Percentiles rank a stretch among this genome's conserved stretches.
phyloP scores from a whole-genome alignment of 2,113 vertebrate species.

The Leiothrix lutea region DNA sequence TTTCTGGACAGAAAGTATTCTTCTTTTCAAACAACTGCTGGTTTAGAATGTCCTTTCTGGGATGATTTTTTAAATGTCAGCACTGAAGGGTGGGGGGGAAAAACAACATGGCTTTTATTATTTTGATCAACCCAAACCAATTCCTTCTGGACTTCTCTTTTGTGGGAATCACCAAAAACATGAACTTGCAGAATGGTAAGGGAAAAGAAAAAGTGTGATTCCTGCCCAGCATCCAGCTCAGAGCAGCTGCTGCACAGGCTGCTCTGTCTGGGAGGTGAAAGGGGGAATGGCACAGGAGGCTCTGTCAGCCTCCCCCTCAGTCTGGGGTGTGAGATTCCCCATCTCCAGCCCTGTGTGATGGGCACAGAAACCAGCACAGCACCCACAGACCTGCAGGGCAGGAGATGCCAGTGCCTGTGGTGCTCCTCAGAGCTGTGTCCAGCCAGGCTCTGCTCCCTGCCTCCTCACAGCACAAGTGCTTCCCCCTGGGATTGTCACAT shows the following conservation, averaged over 20 bases:
- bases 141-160: background rate
- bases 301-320: background rate
- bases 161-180: background rate
- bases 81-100: accelerated
- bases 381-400: background rate
- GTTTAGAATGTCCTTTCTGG: background rate
- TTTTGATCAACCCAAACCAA: background rate
- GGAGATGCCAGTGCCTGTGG: background rate
- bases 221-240: background rate
- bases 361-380: background rate
- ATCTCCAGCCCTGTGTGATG: background rate
- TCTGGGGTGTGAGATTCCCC: background rate
- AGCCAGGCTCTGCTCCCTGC: background rate
- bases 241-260: background rate
- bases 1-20: background rate
- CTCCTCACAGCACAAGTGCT: background rate
- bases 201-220: background rate
- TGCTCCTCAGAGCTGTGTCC: background rate
- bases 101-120: background rate
- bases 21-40: background rate
- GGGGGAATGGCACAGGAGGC: background rate
- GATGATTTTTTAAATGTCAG: background rate
- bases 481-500: accelerated
- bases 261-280: background rate
- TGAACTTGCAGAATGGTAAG: background rate